A percentile compares a stretch with the other conserved stretches of the same genome.
phyloP scores from a whole-genome alignment of 2,113 vertebrate species.

The Limanda limanda region DNA sequence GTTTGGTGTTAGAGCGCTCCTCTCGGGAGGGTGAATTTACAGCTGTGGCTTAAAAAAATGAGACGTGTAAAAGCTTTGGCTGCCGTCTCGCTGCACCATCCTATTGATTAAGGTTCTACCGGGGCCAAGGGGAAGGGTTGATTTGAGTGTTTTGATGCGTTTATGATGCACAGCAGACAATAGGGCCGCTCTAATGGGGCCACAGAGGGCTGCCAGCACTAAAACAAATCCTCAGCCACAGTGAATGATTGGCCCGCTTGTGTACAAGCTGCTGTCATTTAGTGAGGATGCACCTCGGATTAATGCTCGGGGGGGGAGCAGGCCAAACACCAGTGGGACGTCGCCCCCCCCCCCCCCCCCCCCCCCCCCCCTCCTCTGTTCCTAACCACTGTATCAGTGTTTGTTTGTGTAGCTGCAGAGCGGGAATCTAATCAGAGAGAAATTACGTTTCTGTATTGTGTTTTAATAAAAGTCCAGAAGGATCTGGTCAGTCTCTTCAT shows the following conservation, averaged over 20 bases:
- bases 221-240: constrained; percentile 53
- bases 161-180: constrained; percentile 65
- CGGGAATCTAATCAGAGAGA: constrained; percentile 54
- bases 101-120: constrained; percentile 72
- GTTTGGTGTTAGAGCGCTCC: constrained; percentile 43
- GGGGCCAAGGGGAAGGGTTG: constrained; percentile 63
- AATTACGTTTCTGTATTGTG: constrained; percentile 37
- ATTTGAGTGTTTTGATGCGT: constrained; percentile 74
- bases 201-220: constrained; percentile 55
- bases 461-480: constrained; percentile 33
- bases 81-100: constrained; percentile 13
- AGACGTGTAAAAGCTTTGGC: constrained; percentile 69
- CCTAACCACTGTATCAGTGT: constrained; percentile 25
- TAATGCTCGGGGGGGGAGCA: constrained; percentile 35
- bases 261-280: constrained; percentile 55
- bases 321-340: constrained; percentile 48
- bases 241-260: constrained; percentile 55
- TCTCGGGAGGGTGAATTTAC: constrained; percentile 45
- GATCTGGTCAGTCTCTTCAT: constrained; percentile 31
- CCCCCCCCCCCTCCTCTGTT: background rate
- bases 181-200: constrained; percentile 64
- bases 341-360: no score
- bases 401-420: constrained; percentile 34
- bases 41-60: constrained; percentile 57
- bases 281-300: constrained; percentile 52